phyloP scores from a whole-genome alignment of 2,797 vertebrate genomes.

The Cossypha polioptera region DNA sequence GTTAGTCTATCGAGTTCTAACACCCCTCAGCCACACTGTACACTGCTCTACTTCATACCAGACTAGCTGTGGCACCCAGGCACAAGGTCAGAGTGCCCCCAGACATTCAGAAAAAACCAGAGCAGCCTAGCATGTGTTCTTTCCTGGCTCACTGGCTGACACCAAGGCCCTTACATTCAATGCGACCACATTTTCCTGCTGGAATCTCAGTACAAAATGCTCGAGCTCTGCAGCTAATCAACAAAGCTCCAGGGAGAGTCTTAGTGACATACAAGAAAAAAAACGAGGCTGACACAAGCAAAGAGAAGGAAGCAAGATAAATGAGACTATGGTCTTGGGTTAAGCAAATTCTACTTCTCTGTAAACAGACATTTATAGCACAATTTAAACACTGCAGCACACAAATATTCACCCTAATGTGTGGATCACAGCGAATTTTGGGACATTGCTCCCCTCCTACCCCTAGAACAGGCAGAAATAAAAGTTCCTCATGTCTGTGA shows the following conservation, averaged over 20 bases:
- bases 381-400: not conserved
- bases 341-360: conserved; percentile 49
- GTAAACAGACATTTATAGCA: conserved; percentile 3
- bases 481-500: not conserved
- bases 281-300: not conserved
- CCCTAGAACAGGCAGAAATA: not conserved
- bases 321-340: conserved; percentile 32
- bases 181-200: not conserved
- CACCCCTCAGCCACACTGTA: not conserved
- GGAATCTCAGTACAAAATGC: not conserved
- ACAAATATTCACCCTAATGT: not conserved
- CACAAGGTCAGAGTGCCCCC: not conserved
- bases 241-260: conserved; percentile 31
- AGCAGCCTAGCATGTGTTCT: not conserved
- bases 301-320: conserved; percentile 43
- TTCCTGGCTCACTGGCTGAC: not conserved
- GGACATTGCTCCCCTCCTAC: not conserved
- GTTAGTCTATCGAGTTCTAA: not conserved
- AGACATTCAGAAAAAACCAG: not conserved
- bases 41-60: not conserved
- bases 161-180: not conserved
- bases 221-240: conserved; percentile 3
- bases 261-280: conserved; percentile 26
- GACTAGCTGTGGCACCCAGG: not conserved
- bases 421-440: not conserved